Conservation (phyloP, 2,113 vertebrate genomes). For the Sapayoa aenigma region DNA sequence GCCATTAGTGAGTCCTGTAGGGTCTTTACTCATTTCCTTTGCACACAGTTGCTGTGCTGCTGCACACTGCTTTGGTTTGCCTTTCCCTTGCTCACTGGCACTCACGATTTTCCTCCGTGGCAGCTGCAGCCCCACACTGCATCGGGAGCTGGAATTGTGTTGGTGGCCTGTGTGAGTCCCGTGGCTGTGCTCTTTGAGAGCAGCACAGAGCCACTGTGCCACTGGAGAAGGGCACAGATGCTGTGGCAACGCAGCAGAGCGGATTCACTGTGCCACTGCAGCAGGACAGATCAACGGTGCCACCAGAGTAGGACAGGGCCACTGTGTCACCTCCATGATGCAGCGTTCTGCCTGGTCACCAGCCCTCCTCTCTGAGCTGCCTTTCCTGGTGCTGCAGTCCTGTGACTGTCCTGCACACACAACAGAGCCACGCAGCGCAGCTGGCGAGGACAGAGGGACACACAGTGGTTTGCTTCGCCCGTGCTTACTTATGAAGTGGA, state of each 20-base stretch:
- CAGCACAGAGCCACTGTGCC: not conserved
- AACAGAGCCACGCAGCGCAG: fast-evolving
- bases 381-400: not conserved
- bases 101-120: not conserved
- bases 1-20: constrained; percentile 28
- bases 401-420: fast-evolving
- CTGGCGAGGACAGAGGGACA: fast-evolving
- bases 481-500: not conserved
- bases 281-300: not conserved
- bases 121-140: not conserved
- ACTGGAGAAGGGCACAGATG: not conserved
- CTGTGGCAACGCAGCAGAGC: not conserved
- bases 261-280: not conserved
- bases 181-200: fast-evolving
- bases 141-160: fast-evolving
- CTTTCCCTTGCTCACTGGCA: not conserved
- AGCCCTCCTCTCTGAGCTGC: not conserved
- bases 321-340: fast-evolving
- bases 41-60: not conserved
- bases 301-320: not conserved
- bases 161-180: not conserved
- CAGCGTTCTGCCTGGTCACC: not conserved
- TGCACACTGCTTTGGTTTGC: not conserved
- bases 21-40: constrained; percentile 8
- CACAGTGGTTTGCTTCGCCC: fast-evolving